Evolutionary conservation across 2,113 vertebrate species (phyloP).

Genomic region (Tachysurus vachellii): DNA sequence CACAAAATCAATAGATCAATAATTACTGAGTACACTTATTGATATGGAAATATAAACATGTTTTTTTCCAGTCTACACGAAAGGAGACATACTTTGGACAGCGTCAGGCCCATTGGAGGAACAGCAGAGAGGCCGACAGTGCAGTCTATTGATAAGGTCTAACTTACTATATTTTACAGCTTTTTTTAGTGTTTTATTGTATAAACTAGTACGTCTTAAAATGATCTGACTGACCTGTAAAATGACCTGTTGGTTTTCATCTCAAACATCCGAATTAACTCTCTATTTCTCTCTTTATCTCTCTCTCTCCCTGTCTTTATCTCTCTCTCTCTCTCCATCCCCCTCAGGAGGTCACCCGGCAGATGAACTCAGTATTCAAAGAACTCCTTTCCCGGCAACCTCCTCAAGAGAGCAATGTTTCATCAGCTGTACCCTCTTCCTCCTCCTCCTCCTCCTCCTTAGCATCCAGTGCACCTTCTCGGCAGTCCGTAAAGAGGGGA

Average conservation of each 20-base stretch:
- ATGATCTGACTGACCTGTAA: too few relatives aligned
- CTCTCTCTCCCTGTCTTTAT: neutral
- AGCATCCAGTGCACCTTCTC: constrained; percentile 54
- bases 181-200: neutral
- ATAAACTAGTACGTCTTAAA: neutral
- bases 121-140: constrained; percentile 56
- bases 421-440: neutral
- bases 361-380: constrained; percentile 58
- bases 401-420: constrained; percentile 26
- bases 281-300: neutral
- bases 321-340: neutral
- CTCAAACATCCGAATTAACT: neutral
- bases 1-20: neutral
- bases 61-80: constrained; percentile 68
- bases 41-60: neutral
- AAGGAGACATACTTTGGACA: constrained; percentile 76
- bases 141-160: constrained; percentile 67
- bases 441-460: constrained; percentile 60
- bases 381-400: constrained; percentile 57
- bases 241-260: neutral
- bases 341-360: constrained; percentile 47
- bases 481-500: constrained; percentile 66
- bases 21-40: neutral
- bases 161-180: neutral
- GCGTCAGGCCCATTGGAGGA: constrained; percentile 62